phyloP scores from a whole-genome alignment of 1,140 invertebrate genomes.

The Bombus vancouverensis region DNA sequence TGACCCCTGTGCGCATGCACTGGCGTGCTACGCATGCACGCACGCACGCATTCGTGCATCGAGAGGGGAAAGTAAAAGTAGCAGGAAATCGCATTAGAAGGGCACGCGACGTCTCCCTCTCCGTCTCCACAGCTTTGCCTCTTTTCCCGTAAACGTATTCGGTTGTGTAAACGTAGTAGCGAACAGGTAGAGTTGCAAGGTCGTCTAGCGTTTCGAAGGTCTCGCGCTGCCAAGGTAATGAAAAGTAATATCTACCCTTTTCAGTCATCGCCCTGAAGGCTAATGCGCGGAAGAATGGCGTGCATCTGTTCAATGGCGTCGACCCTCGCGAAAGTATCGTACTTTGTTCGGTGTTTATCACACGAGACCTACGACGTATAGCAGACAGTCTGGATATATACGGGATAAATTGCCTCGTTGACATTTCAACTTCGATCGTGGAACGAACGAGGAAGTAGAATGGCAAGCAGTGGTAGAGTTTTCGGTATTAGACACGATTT shows the following conservation, averaged over 20 bases:
- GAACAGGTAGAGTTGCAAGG: conserved; percentile 37
- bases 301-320: conserved; percentile 11
- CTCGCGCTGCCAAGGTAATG: conserved; percentile 21
- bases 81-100: conserved; percentile 46
- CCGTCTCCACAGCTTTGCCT: background rate
- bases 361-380: background rate
- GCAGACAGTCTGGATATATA: background rate
- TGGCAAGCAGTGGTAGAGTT: too few species aligned
- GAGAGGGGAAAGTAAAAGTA: conserved; percentile 54
- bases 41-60: conserved; percentile 26
- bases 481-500: background rate
- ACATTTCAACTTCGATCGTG: background rate
- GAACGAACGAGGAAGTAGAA: background rate
- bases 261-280: conserved; percentile 16
- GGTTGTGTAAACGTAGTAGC: background rate
- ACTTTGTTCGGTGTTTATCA: background rate
- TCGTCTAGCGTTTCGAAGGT: conserved; percentile 28
- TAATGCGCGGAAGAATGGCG: background rate
- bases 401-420: background rate
- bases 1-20: conserved; percentile 45
- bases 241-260: conserved; percentile 41
- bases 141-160: background rate
- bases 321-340: background rate
- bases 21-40: conserved; percentile 1
- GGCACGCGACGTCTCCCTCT: background rate